Conservation (phyloP, 2,888 invertebrate species). For the Pandemis heparana region DNA sequence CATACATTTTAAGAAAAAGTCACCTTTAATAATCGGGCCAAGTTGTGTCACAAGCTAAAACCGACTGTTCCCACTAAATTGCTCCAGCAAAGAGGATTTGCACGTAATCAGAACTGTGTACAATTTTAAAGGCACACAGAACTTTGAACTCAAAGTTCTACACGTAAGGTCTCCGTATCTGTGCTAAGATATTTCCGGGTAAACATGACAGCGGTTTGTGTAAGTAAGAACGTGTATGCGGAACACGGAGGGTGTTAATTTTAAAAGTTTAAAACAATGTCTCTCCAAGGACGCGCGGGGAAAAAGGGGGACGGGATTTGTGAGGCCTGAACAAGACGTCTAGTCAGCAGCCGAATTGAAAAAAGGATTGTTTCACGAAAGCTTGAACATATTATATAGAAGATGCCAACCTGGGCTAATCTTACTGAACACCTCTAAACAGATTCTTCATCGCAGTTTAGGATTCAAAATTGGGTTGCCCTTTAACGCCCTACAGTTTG, state of each 20-base stretch:
- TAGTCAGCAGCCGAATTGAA: neutral
- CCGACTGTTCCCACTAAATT: slow-evolving; percentile 54
- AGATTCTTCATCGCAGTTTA: too few relatives aligned
- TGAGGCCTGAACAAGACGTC: neutral
- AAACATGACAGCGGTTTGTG: slow-evolving; percentile 40
- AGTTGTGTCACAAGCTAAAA: slow-evolving; percentile 52
- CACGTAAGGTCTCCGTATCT: neutral
- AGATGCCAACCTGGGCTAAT: too few relatives aligned
- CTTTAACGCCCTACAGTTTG: too few relatives aligned
- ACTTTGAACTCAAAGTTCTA: slow-evolving; percentile 36
- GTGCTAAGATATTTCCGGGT: slow-evolving; percentile 36
- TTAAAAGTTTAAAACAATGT: slow-evolving; percentile 52
- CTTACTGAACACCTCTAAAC: too few relatives aligned
- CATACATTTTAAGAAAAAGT: neutral
- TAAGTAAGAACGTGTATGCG: slow-evolving; percentile 50
- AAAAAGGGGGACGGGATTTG: slow-evolving; percentile 47
- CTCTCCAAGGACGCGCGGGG: slow-evolving; percentile 41
- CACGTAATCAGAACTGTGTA: slow-evolving; percentile 47
- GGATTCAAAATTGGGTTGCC: too few relatives aligned
- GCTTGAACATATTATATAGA: too few relatives aligned
- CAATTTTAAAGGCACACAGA: slow-evolving; percentile 24
- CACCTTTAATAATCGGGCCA: slow-evolving; percentile 46
- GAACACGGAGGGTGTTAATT: slow-evolving; percentile 52
- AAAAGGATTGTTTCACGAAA: too few relatives aligned
- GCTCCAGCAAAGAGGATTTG: slow-evolving; percentile 55